A percentile compares a stretch with the other conserved stretches of the same genome.
Conservation (phyloP, 2,888 invertebrate species). For the Coenonympha arcania region DNA sequence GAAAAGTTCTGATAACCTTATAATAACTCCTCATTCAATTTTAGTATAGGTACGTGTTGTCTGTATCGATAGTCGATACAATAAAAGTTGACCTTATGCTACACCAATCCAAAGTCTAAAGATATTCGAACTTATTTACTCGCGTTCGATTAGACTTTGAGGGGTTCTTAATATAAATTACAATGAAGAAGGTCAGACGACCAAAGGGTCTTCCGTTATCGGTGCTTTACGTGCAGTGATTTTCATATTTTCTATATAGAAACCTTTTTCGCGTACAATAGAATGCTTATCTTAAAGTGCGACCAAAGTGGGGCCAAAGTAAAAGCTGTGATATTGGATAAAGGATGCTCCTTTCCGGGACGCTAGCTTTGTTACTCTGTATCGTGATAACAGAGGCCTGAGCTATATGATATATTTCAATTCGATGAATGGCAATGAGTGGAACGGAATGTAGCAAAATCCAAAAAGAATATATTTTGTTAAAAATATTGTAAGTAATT, state of each 20-base stretch:
- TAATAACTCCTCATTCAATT: constrained; percentile 41
- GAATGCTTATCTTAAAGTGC: constrained; percentile 23
- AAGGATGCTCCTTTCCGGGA: neutral
- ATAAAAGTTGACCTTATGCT: constrained; percentile 33
- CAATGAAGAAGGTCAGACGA: constrained; percentile 29
- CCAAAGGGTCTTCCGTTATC: constrained; percentile 25
- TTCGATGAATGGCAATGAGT: no score
- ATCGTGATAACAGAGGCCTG: neutral
- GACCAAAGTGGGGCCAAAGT: constrained; percentile 10
- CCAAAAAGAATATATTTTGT: no score
- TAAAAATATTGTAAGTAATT: no score
- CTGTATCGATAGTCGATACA: constrained; percentile 43
- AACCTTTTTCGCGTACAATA: constrained; percentile 20
- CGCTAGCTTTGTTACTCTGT: neutral
- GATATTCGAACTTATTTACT: constrained; percentile 32
- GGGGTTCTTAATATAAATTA: constrained; percentile 27
- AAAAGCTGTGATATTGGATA: constrained; percentile 3
- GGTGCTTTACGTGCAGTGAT: constrained; percentile 19
- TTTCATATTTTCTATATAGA: constrained; percentile 26
- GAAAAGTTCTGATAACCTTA: constrained; percentile 42
- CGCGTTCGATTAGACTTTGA: constrained; percentile 30
- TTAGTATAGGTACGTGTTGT: constrained; percentile 49
- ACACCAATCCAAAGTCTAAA: constrained; percentile 33
- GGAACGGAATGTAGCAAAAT: no score
- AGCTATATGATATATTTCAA: no score